Percentiles rank a stretch among this genome's conserved stretches.
phyloP scores from a whole-genome alignment of 2,888 invertebrate genomes.

The Tetragonula carbonaria region DNA sequence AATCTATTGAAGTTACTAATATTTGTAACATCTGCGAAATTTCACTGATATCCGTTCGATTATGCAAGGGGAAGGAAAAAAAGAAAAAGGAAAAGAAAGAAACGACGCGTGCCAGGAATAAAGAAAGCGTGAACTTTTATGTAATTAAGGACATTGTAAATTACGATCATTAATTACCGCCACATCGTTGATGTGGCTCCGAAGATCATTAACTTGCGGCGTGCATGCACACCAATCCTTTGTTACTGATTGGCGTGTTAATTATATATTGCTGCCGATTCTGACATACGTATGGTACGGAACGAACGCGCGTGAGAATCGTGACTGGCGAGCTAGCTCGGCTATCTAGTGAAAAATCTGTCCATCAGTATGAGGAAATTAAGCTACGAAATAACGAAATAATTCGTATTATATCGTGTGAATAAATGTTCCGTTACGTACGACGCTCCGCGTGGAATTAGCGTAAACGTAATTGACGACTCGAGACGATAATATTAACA shows the following conservation, averaged over 20 bases:
- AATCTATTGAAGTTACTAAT: neutral
- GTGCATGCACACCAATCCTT: slow-evolving; percentile 61
- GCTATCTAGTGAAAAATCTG: slow-evolving; percentile 47
- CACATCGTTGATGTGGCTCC: slow-evolving; percentile 39
- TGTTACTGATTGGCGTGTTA: slow-evolving; percentile 69
- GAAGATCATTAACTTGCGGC: slow-evolving; percentile 60
- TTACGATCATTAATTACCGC: slow-evolving; percentile 70
- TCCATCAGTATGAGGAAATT: slow-evolving; percentile 23
- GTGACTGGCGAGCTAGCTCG: slow-evolving; percentile 26
- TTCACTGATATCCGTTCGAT: neutral
- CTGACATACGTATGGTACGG: slow-evolving; percentile 9
- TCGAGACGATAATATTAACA: no score
- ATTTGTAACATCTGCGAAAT: neutral
- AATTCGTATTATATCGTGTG: neutral
- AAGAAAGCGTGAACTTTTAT: slow-evolving; percentile 77
- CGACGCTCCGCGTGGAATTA: neutral
- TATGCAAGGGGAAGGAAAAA: neutral
- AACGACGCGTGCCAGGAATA: slow-evolving; percentile 62
- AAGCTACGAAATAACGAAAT: slow-evolving; percentile 7
- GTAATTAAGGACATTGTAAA: slow-evolving; percentile 73
- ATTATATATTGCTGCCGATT: slow-evolving; percentile 68
- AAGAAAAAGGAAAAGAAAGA: neutral
- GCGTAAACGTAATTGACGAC: neutral
- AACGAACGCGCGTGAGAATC: slow-evolving; percentile 21
- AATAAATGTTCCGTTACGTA: neutral